A percentile compares a stretch with the other conserved stretches of the same genome.
phyloP scores from a whole-genome alignment of 2,797 vertebrate species.

The Sphenopsis melanotis region DNA sequence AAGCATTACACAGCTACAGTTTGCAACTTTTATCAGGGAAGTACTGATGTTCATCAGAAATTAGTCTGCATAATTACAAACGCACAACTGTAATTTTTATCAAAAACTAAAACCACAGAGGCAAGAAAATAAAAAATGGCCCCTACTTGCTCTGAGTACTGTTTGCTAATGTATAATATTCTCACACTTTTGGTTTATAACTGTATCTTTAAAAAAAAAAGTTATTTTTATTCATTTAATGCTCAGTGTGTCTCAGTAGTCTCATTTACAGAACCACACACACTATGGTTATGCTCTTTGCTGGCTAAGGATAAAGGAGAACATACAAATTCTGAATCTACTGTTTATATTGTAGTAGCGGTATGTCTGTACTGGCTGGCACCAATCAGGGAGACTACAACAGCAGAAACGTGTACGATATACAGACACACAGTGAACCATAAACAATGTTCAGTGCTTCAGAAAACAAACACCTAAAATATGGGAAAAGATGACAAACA shows the following conservation, averaged over 20 bases:
- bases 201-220: neutral
- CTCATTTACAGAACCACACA: neutral
- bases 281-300: neutral
- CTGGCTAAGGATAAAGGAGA: neutral
- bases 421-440: neutral
- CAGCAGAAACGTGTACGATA: accelerated
- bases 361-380: neutral
- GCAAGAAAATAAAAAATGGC: neutral
- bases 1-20: neutral
- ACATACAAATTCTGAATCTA: neutral
- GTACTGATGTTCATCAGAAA: neutral
- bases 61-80: neutral
- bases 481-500: neutral
- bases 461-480: neutral
- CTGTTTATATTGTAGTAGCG: neutral
- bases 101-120: neutral
- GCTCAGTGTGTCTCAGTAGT: neutral
- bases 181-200: neutral
- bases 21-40: neutral
- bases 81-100: neutral
- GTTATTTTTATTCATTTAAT: neutral
- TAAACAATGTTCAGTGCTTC: neutral
- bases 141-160: neutral
- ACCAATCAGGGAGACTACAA: neutral
- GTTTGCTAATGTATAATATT: neutral